Percentiles rank a stretch among this genome's conserved stretches.
Evolutionary conservation across 2,797 vertebrate genomes (phyloP).

Genomic region (Buceros bicornis): DNA sequence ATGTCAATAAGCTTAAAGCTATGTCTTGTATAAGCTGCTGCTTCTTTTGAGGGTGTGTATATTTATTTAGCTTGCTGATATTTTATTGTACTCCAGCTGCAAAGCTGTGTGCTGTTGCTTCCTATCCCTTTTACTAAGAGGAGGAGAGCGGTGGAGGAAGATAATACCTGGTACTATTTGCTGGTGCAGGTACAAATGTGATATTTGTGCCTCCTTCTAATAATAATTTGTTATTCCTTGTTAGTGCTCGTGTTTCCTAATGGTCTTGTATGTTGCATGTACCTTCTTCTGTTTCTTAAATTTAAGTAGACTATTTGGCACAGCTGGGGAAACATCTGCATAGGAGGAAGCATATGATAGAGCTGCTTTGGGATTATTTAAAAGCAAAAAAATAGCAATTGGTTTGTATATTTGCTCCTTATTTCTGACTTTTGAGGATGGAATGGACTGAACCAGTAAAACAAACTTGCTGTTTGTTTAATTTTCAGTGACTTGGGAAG

Average conservation of each 20-base stretch:
- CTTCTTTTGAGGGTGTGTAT: not conserved
- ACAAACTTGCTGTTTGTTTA: not conserved
- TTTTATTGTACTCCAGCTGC: not conserved
- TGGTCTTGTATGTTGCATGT: not conserved
- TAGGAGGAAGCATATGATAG: not conserved
- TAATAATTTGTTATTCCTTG: not conserved
- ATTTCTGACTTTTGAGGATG: not conserved
- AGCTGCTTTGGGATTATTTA: not conserved
- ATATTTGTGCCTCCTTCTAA: not conserved
- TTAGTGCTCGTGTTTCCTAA: not conserved
- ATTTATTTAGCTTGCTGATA: not conserved
- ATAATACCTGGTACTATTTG: not conserved
- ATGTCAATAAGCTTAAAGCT: not conserved
- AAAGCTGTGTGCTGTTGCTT: not conserved
- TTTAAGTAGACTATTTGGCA: not conserved
- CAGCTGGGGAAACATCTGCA: not conserved
- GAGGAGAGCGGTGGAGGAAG: not conserved
- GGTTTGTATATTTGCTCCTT: not conserved
- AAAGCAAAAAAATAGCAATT: not conserved
- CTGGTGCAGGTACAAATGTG: not conserved
- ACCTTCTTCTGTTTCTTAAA: not conserved
- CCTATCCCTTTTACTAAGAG: not conserved
- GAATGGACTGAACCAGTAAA: not conserved
- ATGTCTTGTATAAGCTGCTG: not conserved
- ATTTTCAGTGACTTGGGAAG: slow-evolving; percentile 38